Evolutionary conservation across 1,140 invertebrate genomes (phyloP).

Genomic region (Tenebrio molitor): DNA sequence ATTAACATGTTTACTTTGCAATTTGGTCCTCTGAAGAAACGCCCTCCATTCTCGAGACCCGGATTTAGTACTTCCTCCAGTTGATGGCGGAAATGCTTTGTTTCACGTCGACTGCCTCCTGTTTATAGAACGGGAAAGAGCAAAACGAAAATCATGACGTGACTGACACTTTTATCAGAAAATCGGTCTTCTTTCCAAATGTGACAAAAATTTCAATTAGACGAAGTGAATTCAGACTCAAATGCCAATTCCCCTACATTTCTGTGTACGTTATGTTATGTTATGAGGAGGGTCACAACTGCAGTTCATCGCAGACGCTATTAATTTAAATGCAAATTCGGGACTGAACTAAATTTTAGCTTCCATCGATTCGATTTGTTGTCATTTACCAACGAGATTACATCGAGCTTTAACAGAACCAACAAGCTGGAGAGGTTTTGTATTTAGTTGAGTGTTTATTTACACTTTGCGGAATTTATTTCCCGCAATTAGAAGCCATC

Average conservation of each 20-base stretch:
- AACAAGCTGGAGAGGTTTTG: slow-evolving; percentile 32
- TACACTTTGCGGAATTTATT: slow-evolving; percentile 26
- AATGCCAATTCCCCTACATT: too few relatives aligned
- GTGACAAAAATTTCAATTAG: slow-evolving; percentile 31
- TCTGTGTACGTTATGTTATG: too few relatives aligned
- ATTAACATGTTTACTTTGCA: slow-evolving; percentile 40
- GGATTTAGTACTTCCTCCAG: slow-evolving; percentile 26
- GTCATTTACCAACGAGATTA: slow-evolving; percentile 29
- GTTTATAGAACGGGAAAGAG: slow-evolving; percentile 28
- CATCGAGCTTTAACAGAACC: slow-evolving; percentile 4
- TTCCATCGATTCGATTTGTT: slow-evolving; percentile 34
- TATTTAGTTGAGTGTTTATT: slow-evolving; percentile 26
- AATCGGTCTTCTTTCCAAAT: slow-evolving; percentile 2
- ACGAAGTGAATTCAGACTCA: not conserved
- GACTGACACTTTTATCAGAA: slow-evolving; percentile 21
- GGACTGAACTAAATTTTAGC: slow-evolving; percentile 35
- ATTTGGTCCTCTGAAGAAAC: slow-evolving; percentile 12
- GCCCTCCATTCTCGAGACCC: slow-evolving; percentile 13
- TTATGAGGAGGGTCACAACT: not conserved
- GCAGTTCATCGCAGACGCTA: slow-evolving; percentile 25
- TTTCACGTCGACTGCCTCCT: slow-evolving; percentile 31
- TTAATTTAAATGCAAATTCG: slow-evolving; percentile 45
- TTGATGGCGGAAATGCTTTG: slow-evolving; percentile 38
- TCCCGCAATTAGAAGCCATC: slow-evolving; percentile 24
- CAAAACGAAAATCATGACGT: slow-evolving; percentile 15